Evolutionary conservation across 1,140 invertebrate genomes (phyloP), one percentile per base, ranked within the genome.

Genomic region (Lycorma delicatula): DNA sequence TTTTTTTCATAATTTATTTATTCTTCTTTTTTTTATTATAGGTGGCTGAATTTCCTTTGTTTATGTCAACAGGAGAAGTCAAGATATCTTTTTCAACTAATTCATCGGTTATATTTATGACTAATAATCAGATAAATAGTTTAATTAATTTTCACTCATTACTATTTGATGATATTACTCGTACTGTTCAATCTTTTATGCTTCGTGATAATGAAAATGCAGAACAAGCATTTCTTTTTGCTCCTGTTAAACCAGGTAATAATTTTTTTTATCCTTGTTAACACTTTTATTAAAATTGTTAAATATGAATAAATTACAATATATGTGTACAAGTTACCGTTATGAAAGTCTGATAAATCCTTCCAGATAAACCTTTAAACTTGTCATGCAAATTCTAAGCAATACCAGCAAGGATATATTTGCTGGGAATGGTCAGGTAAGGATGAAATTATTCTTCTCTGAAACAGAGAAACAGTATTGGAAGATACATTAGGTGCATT

Each of bases 41-140:
- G 81, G 71, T 88, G 22, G 84, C 84, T 50, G 70, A 77, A 44
- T 98, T 98, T 77, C 89, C 93, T 0, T 79, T 96, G 51, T 98
- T 86, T 68, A 83, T 91, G 46, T 79, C 85, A 18, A 81, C 86
- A 18, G 94, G 94, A 0, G 82, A 91, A 71, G 76, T 96, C 1
- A 73, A 75, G 46, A 82, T 91, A 13, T 65, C 74, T 13, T 60
- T 93, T 6, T 68, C 69, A 63, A 60, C 75, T 26, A 76, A 86
- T 67, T 60, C 75, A 22, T 64, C 65, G 3, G 68, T 67, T n/a
- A 54, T 87, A 2, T 50, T 25, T 1, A 66, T 93, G 6, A 74
- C 68, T 2, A 11, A 69, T 1, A 63, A 73, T 6, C 64, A 85
- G 65, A 78, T 87, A n/a, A 61, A 74, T 36, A 58, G 74, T 6